Conservation (phyloP, 2,797 vertebrate species). For the Schizopygopsis pylzovi region DNA sequence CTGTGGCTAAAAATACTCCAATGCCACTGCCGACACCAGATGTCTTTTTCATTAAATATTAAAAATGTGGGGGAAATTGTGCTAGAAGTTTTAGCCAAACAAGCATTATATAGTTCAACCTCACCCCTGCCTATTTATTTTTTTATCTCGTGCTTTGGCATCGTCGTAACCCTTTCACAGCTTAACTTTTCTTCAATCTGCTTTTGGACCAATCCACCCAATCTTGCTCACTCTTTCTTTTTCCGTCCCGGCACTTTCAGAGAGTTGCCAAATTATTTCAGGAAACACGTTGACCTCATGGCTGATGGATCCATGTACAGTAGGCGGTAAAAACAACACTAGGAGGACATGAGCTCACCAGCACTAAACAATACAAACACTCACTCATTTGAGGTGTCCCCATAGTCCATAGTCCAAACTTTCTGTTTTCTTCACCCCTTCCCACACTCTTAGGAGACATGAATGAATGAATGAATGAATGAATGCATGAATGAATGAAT, state of each 20-base stretch:
- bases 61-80: constrained; percentile 3
- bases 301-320: constrained; percentile 51
- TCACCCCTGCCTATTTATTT: constrained; percentile 6
- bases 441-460: constrained; percentile 13
- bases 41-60: constrained; percentile 53
- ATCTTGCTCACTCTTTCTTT: constrained; percentile 9
- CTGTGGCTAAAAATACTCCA: constrained; percentile 62
- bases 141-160: constrained; percentile 13
- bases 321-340: constrained; percentile 49
- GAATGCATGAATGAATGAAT: no score
- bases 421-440: constrained; percentile 27
- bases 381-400: constrained; percentile 40
- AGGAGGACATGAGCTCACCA: constrained; percentile 56
- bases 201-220: constrained; percentile 3
- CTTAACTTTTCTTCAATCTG: background rate
- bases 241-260: background rate
- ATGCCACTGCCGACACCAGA: constrained; percentile 54
- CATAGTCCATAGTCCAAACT: background rate
- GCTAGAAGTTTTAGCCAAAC: constrained; percentile 5
- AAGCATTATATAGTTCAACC: constrained; percentile 17
- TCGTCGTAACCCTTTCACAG: background rate
- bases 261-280: constrained; percentile 53
- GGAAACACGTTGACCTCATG: constrained; percentile 62
- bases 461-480: no score
- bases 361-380: constrained; percentile 42